Percentiles rank a stretch among this genome's conserved stretches.
phyloP scores from a whole-genome alignment of 92 coral and sea anemone genomes.

The Epizoanthus rinbou region DNA sequence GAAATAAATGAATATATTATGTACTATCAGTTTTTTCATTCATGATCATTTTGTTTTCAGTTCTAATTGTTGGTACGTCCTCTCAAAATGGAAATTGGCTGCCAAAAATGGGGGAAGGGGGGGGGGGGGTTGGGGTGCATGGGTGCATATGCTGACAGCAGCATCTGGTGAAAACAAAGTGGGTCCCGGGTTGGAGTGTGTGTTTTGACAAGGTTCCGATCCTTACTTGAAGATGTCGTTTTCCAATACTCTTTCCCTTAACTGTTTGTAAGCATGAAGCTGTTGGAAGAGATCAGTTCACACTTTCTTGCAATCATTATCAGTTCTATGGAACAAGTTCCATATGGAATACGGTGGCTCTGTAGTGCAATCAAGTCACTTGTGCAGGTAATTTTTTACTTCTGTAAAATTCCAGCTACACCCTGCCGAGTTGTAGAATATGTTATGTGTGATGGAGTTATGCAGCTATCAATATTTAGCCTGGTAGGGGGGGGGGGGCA shows the following conservation, averaged over 20 bases:
- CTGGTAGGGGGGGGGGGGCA: too few relatives aligned
- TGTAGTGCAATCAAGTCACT: constrained; percentile 81
- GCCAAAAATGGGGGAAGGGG: too few relatives aligned
- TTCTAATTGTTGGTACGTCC: too few relatives aligned
- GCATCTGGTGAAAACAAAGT: too few relatives aligned
- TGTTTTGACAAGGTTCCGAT: not conserved
- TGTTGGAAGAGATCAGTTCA: constrained; percentile 70
- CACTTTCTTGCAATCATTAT: constrained; percentile 78
- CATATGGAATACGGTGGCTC: constrained; percentile 97
- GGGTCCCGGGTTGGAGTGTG: not conserved
- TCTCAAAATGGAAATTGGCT: too few relatives aligned
- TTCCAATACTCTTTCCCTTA: constrained; percentile 56
- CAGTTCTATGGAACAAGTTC: constrained; percentile 78
- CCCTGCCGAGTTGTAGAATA: not conserved
- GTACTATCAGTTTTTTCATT: too few relatives aligned
- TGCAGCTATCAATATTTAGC: too few relatives aligned
- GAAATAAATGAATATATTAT: too few relatives aligned
- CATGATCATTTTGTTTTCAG: too few relatives aligned
- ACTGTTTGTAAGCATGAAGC: constrained; percentile 68
- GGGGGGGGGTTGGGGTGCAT: too few relatives aligned
- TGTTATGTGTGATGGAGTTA: not conserved
- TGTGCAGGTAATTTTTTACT: constrained; percentile 68
- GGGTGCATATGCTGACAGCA: too few relatives aligned
- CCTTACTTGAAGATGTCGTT: not conserved
- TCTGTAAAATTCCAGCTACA: not conserved